These are phyloP conservation scores for Sisyra terminalis DNA, from an alignment of 2,888 invertebrate species.

Conservation along the genomic window DNA sequence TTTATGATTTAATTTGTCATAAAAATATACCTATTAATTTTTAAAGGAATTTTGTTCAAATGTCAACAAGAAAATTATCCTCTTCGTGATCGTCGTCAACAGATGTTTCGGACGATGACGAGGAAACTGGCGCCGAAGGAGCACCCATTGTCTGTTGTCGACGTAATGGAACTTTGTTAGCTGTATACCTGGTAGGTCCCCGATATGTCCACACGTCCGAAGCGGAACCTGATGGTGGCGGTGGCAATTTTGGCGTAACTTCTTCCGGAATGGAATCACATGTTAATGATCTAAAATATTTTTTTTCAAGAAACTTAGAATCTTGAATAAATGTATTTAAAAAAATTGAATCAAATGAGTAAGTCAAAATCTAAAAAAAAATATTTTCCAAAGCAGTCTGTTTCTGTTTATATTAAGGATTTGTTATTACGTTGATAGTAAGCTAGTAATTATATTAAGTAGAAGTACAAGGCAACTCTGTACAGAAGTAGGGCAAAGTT, in stretches of 20 bases:
- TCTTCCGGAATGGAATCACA: constrained; percentile 58
- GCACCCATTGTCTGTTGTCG: constrained; percentile 44
- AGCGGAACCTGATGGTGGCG: constrained; percentile 13
- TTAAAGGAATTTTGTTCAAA: constrained; percentile 2
- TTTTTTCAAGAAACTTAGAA: too few relatives aligned
- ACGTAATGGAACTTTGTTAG: constrained; percentile 36
- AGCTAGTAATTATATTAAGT: too few relatives aligned
- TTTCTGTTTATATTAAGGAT: too few relatives aligned
- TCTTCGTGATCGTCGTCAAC: constrained; percentile 26
- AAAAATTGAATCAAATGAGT: too few relatives aligned
- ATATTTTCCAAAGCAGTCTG: too few relatives aligned
- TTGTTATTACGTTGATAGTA: too few relatives aligned
- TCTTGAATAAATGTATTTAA: too few relatives aligned
- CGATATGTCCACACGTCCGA: constrained; percentile 17
- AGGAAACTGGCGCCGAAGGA: constrained; percentile 44
- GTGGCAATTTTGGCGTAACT: constrained; percentile 21
- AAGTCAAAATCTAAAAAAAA: too few relatives aligned
- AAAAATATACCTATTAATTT: too few relatives aligned
- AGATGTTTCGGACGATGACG: constrained; percentile 33
- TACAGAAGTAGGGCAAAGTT: too few relatives aligned
- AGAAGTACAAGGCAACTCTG: too few relatives aligned
- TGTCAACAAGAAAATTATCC: constrained; percentile 14
- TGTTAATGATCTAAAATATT: constrained; percentile 34
- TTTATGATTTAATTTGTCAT: too few relatives aligned
- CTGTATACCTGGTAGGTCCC: constrained; percentile 27